These are phyloP conservation scores for Phenganax stokvisi DNA, from an alignment of 92 coral and sea anemone genomes.

Conservation along the genomic window DNA sequence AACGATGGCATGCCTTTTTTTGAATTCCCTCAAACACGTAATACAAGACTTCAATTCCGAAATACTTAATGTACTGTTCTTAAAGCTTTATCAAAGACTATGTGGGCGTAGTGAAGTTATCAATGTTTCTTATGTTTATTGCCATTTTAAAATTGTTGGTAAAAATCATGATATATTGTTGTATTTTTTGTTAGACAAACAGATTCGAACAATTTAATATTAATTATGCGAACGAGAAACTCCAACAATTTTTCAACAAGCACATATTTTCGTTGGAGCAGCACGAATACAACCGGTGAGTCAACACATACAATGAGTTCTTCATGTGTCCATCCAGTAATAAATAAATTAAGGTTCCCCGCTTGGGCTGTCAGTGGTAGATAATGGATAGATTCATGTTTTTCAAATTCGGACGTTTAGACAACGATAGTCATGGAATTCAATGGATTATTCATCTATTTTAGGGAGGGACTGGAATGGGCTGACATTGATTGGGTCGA, in stretches of 20 bases:
- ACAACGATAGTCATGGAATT: neutral
- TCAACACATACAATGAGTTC: neutral
- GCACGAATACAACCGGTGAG: slow-evolving; percentile 91
- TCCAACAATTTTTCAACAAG: slow-evolving; percentile 97
- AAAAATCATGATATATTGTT: neutral
- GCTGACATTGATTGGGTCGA: slow-evolving; percentile 97
- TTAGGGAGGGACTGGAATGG: slow-evolving; percentile 91
- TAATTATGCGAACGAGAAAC: slow-evolving; percentile 95
- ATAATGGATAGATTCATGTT: neutral
- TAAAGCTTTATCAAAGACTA: too few relatives aligned
- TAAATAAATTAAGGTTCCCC: neutral
- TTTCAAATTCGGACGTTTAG: too few relatives aligned
- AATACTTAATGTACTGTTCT: too few relatives aligned
- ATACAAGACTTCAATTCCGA: too few relatives aligned
- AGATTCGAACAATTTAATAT: slow-evolving; percentile 97
- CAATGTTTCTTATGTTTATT: neutral
- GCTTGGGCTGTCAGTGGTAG: neutral
- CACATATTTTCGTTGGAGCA: slow-evolving; percentile 98
- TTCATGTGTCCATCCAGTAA: neutral
- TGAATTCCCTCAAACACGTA: too few relatives aligned
- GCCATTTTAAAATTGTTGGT: neutral
- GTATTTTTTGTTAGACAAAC: slow-evolving; percentile 56
- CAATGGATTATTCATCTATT: neutral
- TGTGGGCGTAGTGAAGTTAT: neutral
- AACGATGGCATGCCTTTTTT: too few relatives aligned